Conservation (phyloP, 2,797 vertebrate species). For the Propithecus perrieri region DNA sequence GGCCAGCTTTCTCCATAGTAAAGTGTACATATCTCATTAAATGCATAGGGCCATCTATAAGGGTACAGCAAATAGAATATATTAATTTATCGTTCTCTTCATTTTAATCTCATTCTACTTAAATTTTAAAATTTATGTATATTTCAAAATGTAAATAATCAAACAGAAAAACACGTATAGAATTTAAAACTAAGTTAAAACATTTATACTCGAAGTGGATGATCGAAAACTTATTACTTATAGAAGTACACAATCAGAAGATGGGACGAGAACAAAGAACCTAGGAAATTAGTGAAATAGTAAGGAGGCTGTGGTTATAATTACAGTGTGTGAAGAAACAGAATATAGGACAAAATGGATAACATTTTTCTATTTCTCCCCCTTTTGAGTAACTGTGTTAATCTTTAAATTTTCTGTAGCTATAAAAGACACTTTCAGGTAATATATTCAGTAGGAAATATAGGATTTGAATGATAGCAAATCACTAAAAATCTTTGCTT, state of each 20-base stretch:
- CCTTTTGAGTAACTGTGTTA: background rate
- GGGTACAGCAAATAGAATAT: background rate
- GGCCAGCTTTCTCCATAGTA: background rate
- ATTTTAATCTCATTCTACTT: background rate
- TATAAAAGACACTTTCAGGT: background rate
- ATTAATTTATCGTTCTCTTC: constrained; percentile 23
- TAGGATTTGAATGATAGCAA: background rate
- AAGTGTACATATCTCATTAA: background rate
- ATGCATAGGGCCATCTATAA: background rate
- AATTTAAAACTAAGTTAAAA: constrained; percentile 6
- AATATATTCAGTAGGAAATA: background rate
- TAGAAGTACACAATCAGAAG: background rate
- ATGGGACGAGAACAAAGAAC: background rate
- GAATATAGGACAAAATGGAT: background rate
- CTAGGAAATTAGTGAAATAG: background rate
- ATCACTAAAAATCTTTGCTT: background rate
- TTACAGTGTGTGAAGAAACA: background rate
- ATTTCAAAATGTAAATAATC: background rate
- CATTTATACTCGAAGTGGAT: background rate
- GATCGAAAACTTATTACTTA: background rate
- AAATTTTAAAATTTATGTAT: background rate
- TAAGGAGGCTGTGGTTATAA: background rate
- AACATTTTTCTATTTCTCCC: background rate
- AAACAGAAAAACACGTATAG: background rate
- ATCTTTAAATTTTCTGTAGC: background rate